Conservation (phyloP, 2,113 vertebrate genomes). For the Miniopterus natalensis region DNA sequence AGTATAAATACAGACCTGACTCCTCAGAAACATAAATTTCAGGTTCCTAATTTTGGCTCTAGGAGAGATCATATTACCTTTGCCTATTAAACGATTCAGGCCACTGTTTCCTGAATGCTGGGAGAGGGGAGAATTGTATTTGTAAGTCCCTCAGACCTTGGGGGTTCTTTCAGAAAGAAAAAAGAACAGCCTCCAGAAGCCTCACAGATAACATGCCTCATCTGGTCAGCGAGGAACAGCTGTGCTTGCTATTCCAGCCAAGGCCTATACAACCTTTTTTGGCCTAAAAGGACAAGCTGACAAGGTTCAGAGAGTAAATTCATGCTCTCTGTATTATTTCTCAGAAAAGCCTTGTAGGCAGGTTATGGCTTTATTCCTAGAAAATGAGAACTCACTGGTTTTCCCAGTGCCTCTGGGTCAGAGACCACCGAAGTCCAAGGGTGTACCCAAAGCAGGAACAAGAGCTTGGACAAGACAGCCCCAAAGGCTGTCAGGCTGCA, state of each 20-base stretch:
- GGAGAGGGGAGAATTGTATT: neutral
- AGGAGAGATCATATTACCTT: neutral
- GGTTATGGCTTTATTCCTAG: slow-evolving; percentile 15
- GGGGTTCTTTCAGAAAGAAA: neutral
- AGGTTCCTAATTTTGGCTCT: neutral
- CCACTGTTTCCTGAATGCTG: neutral
- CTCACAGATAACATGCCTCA: neutral
- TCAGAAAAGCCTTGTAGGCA: slow-evolving; percentile 23
- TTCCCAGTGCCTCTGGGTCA: neutral
- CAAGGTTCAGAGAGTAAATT: neutral
- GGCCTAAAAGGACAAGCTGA: slow-evolving; percentile 19
- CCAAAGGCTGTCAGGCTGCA: neutral
- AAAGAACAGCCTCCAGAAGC: neutral
- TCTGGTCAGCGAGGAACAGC: neutral
- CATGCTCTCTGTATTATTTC: slow-evolving; percentile 30
- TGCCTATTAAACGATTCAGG: neutral
- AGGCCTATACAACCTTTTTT: neutral
- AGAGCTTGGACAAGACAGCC: neutral
- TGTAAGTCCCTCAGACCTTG: neutral
- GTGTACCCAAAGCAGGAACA: neutral
- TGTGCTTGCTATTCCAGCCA: neutral
- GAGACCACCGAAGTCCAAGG: neutral
- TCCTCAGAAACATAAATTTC: neutral
- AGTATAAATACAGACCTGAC: slow-evolving; percentile 10
- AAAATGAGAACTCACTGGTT: slow-evolving; percentile 26